phyloP scores from a whole-genome alignment of 2,888 invertebrate species.

The Mythimna loreyi region DNA sequence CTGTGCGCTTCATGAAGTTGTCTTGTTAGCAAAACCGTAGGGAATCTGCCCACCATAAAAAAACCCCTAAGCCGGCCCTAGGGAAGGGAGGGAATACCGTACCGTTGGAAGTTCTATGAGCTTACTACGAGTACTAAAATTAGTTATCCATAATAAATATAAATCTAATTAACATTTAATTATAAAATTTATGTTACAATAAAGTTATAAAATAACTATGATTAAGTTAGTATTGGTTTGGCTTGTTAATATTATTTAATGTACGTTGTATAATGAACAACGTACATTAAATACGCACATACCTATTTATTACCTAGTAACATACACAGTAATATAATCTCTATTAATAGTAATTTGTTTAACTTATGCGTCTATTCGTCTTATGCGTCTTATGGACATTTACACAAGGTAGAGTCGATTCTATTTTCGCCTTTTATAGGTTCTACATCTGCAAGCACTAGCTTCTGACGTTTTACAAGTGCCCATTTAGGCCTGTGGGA shows the following conservation, averaged over 20 bases:
- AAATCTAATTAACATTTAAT: conserved; percentile 8
- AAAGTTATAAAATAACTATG: conserved; percentile 6
- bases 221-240: conserved; percentile 4
- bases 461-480: no score
- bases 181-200: conserved; percentile 5
- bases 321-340: not conserved
- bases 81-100: not conserved
- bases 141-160: conserved; percentile 6
- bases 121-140: not conserved
- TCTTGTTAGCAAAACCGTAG: no score
- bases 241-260: conserved; percentile 1
- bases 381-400: not conserved
- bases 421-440: not conserved
- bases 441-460: no score
- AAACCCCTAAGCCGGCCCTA: no score
- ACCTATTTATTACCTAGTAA: not conserved
- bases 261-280: no score
- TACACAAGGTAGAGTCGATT: not conserved
- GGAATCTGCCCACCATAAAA: no score
- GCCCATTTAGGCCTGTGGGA: no score
- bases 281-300: no score
- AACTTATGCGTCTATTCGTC: not conserved
- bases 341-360: not conserved
- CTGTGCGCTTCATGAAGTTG: no score
- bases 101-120: not conserved